Base-by-base conservation (phyloP, 2,797 vertebrate species). In the Dipus sagitta region DNA sequence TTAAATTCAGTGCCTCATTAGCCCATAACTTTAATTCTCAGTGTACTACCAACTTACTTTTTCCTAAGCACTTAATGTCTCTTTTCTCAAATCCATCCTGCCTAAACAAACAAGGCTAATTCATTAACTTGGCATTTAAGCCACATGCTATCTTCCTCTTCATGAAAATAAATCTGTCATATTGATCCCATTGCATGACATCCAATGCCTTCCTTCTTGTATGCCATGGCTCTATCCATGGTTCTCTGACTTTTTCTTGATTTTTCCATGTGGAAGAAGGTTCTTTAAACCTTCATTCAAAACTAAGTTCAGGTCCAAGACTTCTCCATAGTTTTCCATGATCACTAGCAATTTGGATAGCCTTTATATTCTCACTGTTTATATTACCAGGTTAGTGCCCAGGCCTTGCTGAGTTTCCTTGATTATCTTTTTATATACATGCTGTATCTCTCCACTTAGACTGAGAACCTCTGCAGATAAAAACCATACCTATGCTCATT, bases 211-310 rank as follows among this genome's bases (percentile, higher is more conserved):
- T 81, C 28, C 20, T 78, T 74, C 52, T 47, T 67, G 1, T 42
- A 17, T 28, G 11, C 42, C 64, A 47, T 32, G 79, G 47, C 78
- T 30, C 28, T 28, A 58, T 30, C 32, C 10, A 2, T 74, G 38
- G 82, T 85, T 82, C 28, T 17, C 58, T 32, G 74, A 5, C 21
- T 71, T 13, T 58, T 86, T 83, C 64, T 77, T 77, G 78, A 38
- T 92, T 91, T 91, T 85, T 88, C 32, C 38, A 34, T 91, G 70
- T 86, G 65, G 87, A 94, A 88, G 28, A 12, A 62, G 21, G 7
- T 52, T 75, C 30, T 74, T 81, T 42, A 65, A 90, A 90, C 2
- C 17, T 15, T 79, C 18, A n/a, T 85, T 90, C 71, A 64, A 70
- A 90, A 47, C 38, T 30, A 90, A 94, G 62, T 18, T 93, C 28